Percentiles rank a stretch among this genome's conserved stretches.
phyloP scores from a whole-genome alignment of 2,113 vertebrate genomes.

The Aldabrachelys gigantea region DNA sequence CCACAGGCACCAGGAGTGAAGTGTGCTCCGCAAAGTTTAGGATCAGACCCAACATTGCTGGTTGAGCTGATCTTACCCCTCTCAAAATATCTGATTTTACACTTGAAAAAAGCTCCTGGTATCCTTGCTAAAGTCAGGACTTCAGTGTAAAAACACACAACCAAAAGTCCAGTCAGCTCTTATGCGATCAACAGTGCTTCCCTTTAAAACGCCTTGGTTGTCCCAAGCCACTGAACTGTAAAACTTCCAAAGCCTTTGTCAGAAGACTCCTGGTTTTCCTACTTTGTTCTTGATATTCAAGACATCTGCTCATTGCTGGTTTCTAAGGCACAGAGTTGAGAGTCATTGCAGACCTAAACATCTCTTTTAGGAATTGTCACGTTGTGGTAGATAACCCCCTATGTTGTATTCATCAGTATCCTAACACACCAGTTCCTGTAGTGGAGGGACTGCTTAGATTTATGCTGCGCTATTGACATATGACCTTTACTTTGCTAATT shows the following conservation, averaged over 20 bases:
- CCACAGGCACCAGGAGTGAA: not conserved
- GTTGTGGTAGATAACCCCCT: rapidly evolving
- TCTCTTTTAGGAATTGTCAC: not conserved
- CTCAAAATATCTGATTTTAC: rapidly evolving
- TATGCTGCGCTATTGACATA: not conserved
- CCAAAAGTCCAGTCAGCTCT: not conserved
- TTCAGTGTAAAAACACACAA: rapidly evolving
- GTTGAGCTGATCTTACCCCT: not conserved
- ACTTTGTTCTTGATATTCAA: not conserved
- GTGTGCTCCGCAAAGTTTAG: not conserved
- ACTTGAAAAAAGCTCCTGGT: not conserved
- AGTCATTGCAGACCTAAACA: not conserved
- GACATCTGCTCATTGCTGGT: not conserved
- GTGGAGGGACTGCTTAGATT: not conserved
- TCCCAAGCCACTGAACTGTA: rapidly evolving
- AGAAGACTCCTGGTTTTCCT: not conserved
- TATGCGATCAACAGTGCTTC: rapidly evolving
- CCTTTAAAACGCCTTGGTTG: rapidly evolving
- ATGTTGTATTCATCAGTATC: slow-evolving; percentile 14
- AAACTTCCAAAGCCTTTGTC: not conserved
- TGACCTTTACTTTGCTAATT: not conserved
- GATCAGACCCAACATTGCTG: not conserved
- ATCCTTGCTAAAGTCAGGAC: rapidly evolving
- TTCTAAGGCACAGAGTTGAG: not conserved
- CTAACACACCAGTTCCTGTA: not conserved